Evolutionary conservation across 2,113 vertebrate species (phyloP).

Genomic region (Tenrec ecaudatus): DNA sequence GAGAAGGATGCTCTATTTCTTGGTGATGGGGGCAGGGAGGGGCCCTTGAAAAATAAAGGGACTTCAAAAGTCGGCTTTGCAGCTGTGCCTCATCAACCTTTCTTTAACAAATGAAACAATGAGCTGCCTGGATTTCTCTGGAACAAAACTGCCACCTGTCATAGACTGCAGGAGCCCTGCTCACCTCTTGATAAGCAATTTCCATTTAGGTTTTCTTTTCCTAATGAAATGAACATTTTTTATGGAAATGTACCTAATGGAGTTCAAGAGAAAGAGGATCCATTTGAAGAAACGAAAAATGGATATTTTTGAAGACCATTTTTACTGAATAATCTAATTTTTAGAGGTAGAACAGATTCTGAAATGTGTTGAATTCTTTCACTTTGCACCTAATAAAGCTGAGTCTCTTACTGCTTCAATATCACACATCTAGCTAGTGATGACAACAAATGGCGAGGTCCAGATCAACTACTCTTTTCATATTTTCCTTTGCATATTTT

Average conservation of each 20-base stretch:
- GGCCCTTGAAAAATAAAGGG: slow-evolving; percentile 14
- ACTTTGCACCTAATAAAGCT: background rate
- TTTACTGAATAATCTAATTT: slow-evolving; percentile 16
- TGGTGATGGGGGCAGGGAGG: background rate
- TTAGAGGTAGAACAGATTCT: background rate
- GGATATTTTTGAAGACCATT: slow-evolving; percentile 35
- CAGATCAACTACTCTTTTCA: too few species aligned
- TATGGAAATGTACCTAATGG: background rate
- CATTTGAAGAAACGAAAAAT: background rate
- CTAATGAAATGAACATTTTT: slow-evolving; percentile 24
- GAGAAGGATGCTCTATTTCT: background rate
- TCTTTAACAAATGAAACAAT: background rate
- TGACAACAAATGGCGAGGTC: too few species aligned
- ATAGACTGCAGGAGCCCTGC: background rate
- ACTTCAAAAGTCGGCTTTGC: slow-evolving; percentile 34
- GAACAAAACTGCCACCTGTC: background rate
- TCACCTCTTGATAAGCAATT: slow-evolving; percentile 36
- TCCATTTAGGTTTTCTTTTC: slow-evolving; percentile 22
- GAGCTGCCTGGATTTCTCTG: background rate
- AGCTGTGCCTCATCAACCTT: background rate
- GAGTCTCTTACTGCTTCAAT: background rate
- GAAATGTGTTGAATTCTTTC: slow-evolving; percentile 31
- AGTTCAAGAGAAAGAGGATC: background rate
- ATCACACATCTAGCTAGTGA: background rate
- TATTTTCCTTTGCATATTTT: too few species aligned